These are phyloP conservation scores for Gouania willdenowi DNA, from an alignment of 2,797 vertebrate genomes.

Conservation along the genomic window DNA sequence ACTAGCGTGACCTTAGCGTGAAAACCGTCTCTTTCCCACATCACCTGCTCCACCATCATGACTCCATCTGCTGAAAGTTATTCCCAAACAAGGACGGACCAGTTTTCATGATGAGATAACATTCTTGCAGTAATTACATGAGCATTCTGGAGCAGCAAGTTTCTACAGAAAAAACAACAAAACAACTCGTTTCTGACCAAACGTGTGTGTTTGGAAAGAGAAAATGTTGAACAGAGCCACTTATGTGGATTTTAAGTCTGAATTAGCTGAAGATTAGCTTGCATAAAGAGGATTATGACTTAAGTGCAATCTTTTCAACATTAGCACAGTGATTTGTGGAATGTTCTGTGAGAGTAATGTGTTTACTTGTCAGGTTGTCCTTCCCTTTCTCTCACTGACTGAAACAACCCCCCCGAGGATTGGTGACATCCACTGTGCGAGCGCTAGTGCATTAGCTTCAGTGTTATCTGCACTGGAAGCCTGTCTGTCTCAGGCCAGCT, in stretches of 20 bases:
- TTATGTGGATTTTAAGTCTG: conserved; percentile 48
- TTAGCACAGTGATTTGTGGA: conserved; percentile 59
- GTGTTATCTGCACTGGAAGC: conserved; percentile 66
- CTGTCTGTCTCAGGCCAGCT: conserved; percentile 57
- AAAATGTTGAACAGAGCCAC: too few relatives aligned
- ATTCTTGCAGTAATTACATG: too few relatives aligned
- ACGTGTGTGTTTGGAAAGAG: too few relatives aligned
- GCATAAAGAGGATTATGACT: conserved; percentile 68
- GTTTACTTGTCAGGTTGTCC: conserved; percentile 72
- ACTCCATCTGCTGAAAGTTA: too few relatives aligned
- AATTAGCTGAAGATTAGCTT: conserved; percentile 62
- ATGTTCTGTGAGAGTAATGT: conserved; percentile 60
- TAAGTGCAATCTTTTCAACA: conserved; percentile 63
- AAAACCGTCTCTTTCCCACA: too few relatives aligned
- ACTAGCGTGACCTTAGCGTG: too few relatives aligned
- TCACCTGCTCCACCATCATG: too few relatives aligned
- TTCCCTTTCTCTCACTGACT: conserved; percentile 35
- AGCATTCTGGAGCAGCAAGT: too few relatives aligned
- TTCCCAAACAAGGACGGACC: too few relatives aligned
- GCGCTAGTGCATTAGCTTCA: conserved; percentile 59
- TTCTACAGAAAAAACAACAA: too few relatives aligned
- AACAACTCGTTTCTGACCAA: too few relatives aligned
- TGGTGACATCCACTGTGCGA: conserved; percentile 43
- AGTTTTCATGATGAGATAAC: too few relatives aligned
- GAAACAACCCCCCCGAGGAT: conserved; percentile 23